Evolutionary conservation across 1,140 invertebrate genomes (phyloP).

Genomic region (Calephelis virginiensis): DNA sequence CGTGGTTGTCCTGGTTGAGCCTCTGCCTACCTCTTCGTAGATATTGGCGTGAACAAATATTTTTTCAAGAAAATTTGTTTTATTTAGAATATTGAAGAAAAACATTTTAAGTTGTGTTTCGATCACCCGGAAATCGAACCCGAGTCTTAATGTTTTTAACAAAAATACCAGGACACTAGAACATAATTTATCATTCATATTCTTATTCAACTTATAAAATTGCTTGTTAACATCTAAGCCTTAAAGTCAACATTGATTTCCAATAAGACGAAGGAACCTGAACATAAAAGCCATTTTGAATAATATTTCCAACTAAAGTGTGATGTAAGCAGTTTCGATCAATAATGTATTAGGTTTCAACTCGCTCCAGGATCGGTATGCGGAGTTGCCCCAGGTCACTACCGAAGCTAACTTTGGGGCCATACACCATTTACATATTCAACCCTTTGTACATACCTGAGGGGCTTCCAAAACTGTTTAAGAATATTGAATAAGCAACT

Average conservation of each 20-base stretch:
- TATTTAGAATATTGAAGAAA: no score
- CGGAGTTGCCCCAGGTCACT: constrained; percentile 9
- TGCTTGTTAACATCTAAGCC: no score
- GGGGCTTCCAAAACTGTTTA: constrained; percentile 13
- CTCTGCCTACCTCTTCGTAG: no score
- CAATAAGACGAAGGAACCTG: background rate
- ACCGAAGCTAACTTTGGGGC: constrained; percentile 5
- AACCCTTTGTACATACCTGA: constrained; percentile 14
- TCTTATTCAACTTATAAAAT: no score
- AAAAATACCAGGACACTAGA: no score
- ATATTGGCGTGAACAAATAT: no score
- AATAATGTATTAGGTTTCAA: constrained; percentile 12
- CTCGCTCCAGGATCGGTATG: background rate
- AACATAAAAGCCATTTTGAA: background rate
- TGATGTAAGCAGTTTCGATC: background rate
- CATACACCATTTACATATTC: constrained; percentile 13
- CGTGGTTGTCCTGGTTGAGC: no score
- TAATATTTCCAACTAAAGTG: background rate
- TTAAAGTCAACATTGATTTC: background rate
- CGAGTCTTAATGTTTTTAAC: no score
- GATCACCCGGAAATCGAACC: no score
- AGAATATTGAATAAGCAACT: constrained; percentile 9
- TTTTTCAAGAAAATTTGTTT: no score
- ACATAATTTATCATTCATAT: no score
- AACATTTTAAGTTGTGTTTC: no score